Evolutionary conservation across 2,888 invertebrate species (phyloP), one percentile per base, ranked within the genome.

Genomic region (Tridacna gigas): DNA sequence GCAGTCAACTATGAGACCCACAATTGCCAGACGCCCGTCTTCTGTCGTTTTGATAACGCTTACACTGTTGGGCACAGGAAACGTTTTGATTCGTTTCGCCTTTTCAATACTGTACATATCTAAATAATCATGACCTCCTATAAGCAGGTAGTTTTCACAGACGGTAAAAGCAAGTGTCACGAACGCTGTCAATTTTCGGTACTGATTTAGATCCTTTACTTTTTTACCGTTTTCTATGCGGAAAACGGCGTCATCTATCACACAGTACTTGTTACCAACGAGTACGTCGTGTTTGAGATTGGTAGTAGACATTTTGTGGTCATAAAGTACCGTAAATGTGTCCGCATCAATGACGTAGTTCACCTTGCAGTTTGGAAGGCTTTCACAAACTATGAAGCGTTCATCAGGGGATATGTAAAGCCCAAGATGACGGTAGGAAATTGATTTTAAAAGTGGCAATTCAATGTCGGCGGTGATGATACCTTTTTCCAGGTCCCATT

Each of bases 1-100:
- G 75, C 92, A 92, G 77, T 89, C 90, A 13, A 87, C 82, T 18
- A 84, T 85, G 63, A 89, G 84, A 45, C 92, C 92, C 22, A 91
- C 83, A 60, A 90, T 90, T 22, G 85, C 89, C 12, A 82, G 45
- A 18, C 83, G 78, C 51, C 90, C 89, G 80, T 92, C 92, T 3
- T 73, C 26, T 0, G 91, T 89, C 37, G 90, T 51, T 48, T 85
- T 66, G 56, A 91, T 89, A 15, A 73, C 73, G 67, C 89, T 90
- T 0, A 90, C 90, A 26, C 80, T 73, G 48, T 90, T 83, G 7
- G 86, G 77, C 0, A 88, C 80, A 18, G 86, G 77, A 26, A 89
- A 26, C 9, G 79, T 74, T 61, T 79, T 71, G 3, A 86, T 67
- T 28, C 84, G 83, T 56, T 83, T 83, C 0, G 75, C 74, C 5